A percentile compares a stretch with the other conserved stretches of the same genome.
These are phyloP conservation scores for Delichon dasypus DNA, from an alignment of 2,797 vertebrate species.

Conservation along the genomic window DNA sequence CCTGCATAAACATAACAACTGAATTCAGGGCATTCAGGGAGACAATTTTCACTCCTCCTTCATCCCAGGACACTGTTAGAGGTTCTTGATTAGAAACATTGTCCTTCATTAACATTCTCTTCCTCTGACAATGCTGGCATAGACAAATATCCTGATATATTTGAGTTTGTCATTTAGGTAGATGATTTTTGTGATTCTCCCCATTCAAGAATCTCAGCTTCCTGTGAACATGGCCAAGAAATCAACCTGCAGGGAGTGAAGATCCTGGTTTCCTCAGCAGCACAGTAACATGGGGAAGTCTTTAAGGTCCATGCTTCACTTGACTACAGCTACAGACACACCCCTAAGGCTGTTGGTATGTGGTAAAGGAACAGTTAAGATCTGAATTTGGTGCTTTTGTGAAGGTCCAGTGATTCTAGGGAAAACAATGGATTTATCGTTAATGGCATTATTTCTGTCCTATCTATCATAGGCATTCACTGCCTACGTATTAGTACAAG, in stretches of 20 bases:
- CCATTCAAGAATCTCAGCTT: background rate
- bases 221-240: background rate
- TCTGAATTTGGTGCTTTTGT: background rate
- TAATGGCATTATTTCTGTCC: background rate
- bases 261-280: background rate
- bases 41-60: conserved; percentile 32
- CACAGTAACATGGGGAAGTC: background rate
- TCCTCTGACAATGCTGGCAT: background rate
- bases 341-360: background rate
- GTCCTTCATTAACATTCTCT: conserved; percentile 29
- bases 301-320: background rate
- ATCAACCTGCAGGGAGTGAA: background rate
- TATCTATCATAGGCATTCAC: background rate
- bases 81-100: conserved; percentile 55
- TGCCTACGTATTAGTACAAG: background rate
- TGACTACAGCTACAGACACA: background rate
- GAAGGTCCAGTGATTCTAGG: background rate
- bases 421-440: background rate
- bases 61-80: conserved; percentile 42
- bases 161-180: background rate
- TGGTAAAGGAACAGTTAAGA: background rate
- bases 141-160: background rate
- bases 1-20: background rate
- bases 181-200: background rate
- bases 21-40: conserved; percentile 44